These are phyloP conservation scores for Oryctes rhinoceros DNA, from an alignment of 1,140 invertebrate species.

Conservation along the genomic window DNA sequence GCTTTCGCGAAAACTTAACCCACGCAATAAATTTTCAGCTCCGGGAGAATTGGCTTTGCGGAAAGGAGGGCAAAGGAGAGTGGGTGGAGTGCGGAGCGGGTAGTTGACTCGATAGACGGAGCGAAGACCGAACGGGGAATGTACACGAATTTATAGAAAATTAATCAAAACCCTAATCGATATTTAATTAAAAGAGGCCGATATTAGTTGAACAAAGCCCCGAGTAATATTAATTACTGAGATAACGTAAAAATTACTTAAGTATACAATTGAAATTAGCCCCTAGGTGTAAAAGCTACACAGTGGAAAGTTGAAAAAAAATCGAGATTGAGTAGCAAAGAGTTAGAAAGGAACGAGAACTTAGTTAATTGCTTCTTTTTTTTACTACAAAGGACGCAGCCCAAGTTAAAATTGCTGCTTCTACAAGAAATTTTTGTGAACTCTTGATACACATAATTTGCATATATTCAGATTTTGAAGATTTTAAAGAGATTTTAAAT, in stretches of 20 bases:
- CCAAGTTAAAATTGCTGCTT: neutral
- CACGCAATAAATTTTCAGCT: constrained; percentile 34
- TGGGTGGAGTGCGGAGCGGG: neutral
- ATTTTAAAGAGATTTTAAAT: too few species aligned
- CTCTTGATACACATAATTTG: too few species aligned
- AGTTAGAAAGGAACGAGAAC: neutral
- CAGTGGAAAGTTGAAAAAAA: neutral
- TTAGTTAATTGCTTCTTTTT: constrained; percentile 1
- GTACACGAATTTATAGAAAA: constrained; percentile 36
- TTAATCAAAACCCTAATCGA: constrained; percentile 36
- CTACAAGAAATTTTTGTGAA: too few species aligned
- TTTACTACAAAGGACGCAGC: neutral
- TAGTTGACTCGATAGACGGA: neutral
- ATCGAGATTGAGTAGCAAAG: neutral
- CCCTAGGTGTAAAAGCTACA: neutral
- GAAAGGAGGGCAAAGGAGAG: neutral
- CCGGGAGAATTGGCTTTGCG: neutral
- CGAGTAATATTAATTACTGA: constrained; percentile 13
- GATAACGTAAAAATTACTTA: constrained; percentile 33
- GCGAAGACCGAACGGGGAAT: neutral
- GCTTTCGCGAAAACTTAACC: constrained; percentile 33
- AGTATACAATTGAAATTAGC: constrained; percentile 33
- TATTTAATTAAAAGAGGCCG: constrained; percentile 36
- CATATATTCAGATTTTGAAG: too few species aligned
- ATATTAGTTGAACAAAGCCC: constrained; percentile 13